These are phyloP conservation scores for Ramphastos sulfuratus DNA, from an alignment of 2,113 vertebrate genomes.

Conservation along the genomic window DNA sequence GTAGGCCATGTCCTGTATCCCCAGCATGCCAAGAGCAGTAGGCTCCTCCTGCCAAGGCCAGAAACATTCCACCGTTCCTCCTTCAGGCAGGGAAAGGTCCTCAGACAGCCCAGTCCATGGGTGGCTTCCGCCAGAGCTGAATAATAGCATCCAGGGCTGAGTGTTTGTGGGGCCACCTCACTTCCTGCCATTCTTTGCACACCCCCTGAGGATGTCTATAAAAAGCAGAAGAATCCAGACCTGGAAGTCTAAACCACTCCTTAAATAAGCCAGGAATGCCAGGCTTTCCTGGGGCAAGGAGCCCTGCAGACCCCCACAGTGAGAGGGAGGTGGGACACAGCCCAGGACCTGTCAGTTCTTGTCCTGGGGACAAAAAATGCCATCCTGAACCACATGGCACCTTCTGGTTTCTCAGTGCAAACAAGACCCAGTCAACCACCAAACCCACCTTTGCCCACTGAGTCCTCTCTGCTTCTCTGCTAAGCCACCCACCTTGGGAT, in stretches of 20 bases:
- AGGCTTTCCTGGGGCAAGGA: not conserved
- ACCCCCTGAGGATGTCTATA: slow-evolving; percentile 9
- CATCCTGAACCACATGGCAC: not conserved
- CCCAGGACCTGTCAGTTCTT: not conserved
- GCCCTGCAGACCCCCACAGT: not conserved
- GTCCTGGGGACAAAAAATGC: not conserved
- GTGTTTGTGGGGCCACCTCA: not conserved
- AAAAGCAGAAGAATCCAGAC: slow-evolving; percentile 28
- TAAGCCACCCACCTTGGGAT: not conserved
- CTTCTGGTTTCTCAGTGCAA: accelerated
- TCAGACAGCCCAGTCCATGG: not conserved
- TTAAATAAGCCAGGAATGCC: not conserved
- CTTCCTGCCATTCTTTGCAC: slow-evolving; percentile 46
- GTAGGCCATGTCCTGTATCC: accelerated
- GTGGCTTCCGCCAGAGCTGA: not conserved
- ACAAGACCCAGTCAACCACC: not conserved
- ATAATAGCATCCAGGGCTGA: not conserved
- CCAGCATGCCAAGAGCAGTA: not conserved
- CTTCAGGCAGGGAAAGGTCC: not conserved
- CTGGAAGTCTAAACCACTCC: not conserved
- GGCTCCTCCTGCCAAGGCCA: not conserved
- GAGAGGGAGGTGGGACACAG: not conserved
- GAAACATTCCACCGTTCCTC: not conserved
- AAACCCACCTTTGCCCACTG: not conserved
- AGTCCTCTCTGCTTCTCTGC: not conserved